Conservation (phyloP, 2,113 vertebrate genomes). For the Sinocyclocheilus rhinocerous region DNA sequence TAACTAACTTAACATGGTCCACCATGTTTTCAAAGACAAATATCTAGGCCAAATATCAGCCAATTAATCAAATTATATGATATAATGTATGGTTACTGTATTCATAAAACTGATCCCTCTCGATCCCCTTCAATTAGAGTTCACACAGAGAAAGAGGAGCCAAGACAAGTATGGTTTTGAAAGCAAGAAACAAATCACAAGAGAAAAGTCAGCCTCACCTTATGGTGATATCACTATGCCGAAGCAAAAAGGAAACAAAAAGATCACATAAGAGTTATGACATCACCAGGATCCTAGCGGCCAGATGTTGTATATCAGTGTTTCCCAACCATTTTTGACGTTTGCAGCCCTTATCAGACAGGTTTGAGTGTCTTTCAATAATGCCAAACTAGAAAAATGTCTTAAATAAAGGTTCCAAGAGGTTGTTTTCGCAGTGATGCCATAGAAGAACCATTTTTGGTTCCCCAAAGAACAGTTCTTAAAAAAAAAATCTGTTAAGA, state of each 20-base stretch:
- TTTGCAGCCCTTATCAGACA: slow-evolving; percentile 19
- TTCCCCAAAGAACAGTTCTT: too few relatives aligned
- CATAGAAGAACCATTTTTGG: too few relatives aligned
- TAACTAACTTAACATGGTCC: neutral
- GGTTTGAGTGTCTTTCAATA: neutral
- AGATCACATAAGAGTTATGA: slow-evolving; percentile 64
- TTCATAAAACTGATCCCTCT: neutral
- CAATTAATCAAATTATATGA: neutral
- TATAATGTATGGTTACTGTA: neutral
- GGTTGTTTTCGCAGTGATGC: too few relatives aligned
- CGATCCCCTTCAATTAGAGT: neutral
- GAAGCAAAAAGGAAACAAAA: slow-evolving; percentile 69
- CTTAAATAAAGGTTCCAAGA: neutral
- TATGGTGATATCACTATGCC: slow-evolving; percentile 76
- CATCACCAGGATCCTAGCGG: slow-evolving; percentile 27
- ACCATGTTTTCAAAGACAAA: neutral
- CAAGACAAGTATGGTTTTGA: neutral
- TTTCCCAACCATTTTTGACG: slow-evolving; percentile 25
- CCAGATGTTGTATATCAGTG: neutral
- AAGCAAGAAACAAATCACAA: slow-evolving; percentile 37
- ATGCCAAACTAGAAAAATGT: neutral
- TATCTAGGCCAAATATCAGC: neutral
- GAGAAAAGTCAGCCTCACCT: slow-evolving; percentile 71
- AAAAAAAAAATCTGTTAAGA: too few relatives aligned
- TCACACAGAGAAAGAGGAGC: neutral